These are phyloP conservation scores for Andrena minutula DNA, from an alignment of 2,888 invertebrate species.

Conservation along the genomic window DNA sequence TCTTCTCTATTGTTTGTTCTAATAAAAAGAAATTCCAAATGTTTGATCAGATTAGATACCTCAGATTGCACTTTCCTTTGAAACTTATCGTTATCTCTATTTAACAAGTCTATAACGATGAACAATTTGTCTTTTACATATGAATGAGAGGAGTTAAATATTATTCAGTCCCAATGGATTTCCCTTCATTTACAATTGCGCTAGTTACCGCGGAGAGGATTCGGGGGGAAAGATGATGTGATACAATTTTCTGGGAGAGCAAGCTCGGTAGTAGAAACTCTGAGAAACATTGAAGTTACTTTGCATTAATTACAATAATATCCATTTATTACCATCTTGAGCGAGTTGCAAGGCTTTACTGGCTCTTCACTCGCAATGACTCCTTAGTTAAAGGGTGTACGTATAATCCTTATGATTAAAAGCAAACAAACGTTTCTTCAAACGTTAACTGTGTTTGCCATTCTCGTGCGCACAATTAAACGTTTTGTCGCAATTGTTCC, in stretches of 20 bases:
- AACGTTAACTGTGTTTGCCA: background rate
- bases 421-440: background rate
- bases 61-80: background rate
- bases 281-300: background rate
- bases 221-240: background rate
- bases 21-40: background rate
- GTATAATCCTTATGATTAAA: background rate
- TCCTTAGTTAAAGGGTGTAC: background rate
- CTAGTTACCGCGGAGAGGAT: background rate
- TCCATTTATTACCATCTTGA: background rate
- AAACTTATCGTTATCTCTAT: background rate
- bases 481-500: background rate
- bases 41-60: background rate
- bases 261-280: background rate
- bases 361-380: background rate
- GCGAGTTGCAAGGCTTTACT: background rate
- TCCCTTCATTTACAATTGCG: background rate
- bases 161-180: background rate
- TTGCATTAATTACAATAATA: conserved; percentile 5
- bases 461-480: background rate
- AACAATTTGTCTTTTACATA: background rate
- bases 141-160: background rate
- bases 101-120: background rate
- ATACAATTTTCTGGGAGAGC: background rate
- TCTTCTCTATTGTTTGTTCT: too few species aligned